phyloP scores from a whole-genome alignment of 2,888 invertebrate genomes.

The Ornithoptera alexandrae region DNA sequence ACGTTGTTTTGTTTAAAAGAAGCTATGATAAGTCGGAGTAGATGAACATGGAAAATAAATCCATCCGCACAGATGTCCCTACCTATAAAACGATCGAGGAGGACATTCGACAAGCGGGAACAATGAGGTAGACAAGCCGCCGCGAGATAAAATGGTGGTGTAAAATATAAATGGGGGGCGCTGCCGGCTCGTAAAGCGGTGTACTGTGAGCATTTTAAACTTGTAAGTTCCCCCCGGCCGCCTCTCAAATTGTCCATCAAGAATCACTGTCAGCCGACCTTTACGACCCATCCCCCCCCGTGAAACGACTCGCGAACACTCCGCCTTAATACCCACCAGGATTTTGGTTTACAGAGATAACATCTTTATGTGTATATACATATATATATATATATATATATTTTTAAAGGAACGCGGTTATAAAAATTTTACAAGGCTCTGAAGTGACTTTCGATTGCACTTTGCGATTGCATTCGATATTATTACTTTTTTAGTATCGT shows the following conservation, averaged over 20 bases:
- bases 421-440: neutral
- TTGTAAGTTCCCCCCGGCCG: constrained; percentile 49
- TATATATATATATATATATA: neutral
- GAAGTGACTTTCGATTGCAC: neutral
- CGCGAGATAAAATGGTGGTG: constrained; percentile 6
- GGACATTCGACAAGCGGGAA: neutral
- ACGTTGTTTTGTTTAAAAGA: too few relatives aligned
- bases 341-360: constrained; percentile 57
- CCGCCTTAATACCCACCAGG: constrained; percentile 60
- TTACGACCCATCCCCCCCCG: constrained; percentile 65
- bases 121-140: neutral
- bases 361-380: constrained; percentile 26
- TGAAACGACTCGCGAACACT: constrained; percentile 73
- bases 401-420: neutral
- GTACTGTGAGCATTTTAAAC: constrained; percentile 14
- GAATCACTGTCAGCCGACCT: constrained; percentile 68
- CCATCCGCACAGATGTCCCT: too few relatives aligned
- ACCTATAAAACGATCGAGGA: neutral
- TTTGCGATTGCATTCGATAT: neutral
- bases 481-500: neutral
- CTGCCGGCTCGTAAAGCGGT: constrained; percentile 20
- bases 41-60: too few relatives aligned
- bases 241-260: constrained; percentile 78
- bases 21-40: too few relatives aligned
- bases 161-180: constrained; percentile 23